A percentile compares a stretch with the other conserved stretches of the same genome.
phyloP scores from a whole-genome alignment of 2,797 vertebrate species.

The Fistularia tabacaria region DNA sequence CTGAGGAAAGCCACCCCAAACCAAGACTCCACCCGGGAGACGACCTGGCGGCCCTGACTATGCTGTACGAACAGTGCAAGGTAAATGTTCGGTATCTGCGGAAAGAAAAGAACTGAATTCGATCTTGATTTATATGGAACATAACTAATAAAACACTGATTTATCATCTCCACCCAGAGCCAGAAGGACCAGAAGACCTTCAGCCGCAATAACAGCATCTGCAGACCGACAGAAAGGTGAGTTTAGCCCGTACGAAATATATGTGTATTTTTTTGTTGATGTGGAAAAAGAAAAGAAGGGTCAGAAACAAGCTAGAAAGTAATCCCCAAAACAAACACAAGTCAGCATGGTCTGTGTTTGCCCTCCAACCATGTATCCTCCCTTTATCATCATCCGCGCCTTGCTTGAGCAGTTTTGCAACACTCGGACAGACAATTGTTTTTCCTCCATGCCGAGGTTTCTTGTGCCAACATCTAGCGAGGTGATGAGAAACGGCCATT shows the following conservation, averaged over 20 bases:
- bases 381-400: slow-evolving; percentile 15
- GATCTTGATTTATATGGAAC: neutral
- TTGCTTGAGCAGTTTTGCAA: slow-evolving; percentile 45
- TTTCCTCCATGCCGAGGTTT: slow-evolving; percentile 4
- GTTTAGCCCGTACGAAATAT: slow-evolving; percentile 5
- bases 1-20: slow-evolving; percentile 81
- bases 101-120: neutral
- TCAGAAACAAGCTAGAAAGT: slow-evolving; percentile 51
- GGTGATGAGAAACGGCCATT: slow-evolving; percentile 57
- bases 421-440: slow-evolving; percentile 21
- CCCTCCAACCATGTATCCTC: slow-evolving; percentile 26
- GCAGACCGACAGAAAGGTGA: slow-evolving; percentile 87
- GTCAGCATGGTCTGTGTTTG: slow-evolving; percentile 11
- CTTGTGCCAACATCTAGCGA: slow-evolving; percentile 35
- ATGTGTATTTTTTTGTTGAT: too few relatives aligned
- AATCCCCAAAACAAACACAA: slow-evolving; percentile 67
- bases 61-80: slow-evolving; percentile 94
- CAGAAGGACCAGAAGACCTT: slow-evolving; percentile 87
- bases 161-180: slow-evolving; percentile 59
- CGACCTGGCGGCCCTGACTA: slow-evolving; percentile 81
- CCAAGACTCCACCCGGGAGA: slow-evolving; percentile 86
- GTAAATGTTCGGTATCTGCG: slow-evolving; percentile 51
- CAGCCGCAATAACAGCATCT: slow-evolving; percentile 70
- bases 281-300: slow-evolving; percentile 45
- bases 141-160: neutral